Base-by-base conservation (phyloP, 2,888 invertebrate species). In the Metopia argyrocephala region DNA sequence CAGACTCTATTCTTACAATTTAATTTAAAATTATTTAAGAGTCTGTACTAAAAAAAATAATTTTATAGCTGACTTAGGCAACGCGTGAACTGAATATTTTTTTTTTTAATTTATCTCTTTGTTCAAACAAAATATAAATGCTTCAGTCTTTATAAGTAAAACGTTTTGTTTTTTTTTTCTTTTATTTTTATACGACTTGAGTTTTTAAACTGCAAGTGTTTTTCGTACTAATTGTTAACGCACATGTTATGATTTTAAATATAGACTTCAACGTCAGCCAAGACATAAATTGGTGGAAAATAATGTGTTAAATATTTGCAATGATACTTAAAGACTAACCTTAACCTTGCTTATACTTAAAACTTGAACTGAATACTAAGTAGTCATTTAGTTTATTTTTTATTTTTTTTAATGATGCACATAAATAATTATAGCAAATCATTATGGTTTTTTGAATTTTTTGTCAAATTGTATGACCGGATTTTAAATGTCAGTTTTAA, bases 1-100 rank as follows among this genome's bases (percentile, higher is more conserved):
- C n/a, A n/a, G n/a, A n/a, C n/a, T n/a, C n/a, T n/a, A n/a, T n/a
- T n/a, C n/a, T n/a, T n/a, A n/a, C n/a, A n/a, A n/a, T n/a, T n/a
- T n/a, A n/a, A n/a, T n/a, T n/a, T n/a, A n/a, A n/a, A n/a, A n/a
- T n/a, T n/a, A n/a, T n/a, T n/a, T n/a, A n/a, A n/a, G n/a, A n/a
- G n/a, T n/a, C n/a, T n/a, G n/a, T n/a, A n/a, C n/a, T n/a, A 69
- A 64, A 65, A 61, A 38, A 52, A 45, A 9, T 45, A 38, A 70
- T 81, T 81, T 65, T 65, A 70, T 81, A 75, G 78, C 74, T 71
- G 74, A 78, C 81, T 81, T 70, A 75, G 66, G 66, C 62, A 70
- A 78, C 75, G 81, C 81, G 81, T 81, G 81, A 78, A 78, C 81
- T 81, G 78, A 81, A 81, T 81, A 81, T 65, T 78, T 46, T 70